Evolutionary conservation across 2,797 vertebrate species (phyloP).

Genomic region (Sitta carolinensis): DNA sequence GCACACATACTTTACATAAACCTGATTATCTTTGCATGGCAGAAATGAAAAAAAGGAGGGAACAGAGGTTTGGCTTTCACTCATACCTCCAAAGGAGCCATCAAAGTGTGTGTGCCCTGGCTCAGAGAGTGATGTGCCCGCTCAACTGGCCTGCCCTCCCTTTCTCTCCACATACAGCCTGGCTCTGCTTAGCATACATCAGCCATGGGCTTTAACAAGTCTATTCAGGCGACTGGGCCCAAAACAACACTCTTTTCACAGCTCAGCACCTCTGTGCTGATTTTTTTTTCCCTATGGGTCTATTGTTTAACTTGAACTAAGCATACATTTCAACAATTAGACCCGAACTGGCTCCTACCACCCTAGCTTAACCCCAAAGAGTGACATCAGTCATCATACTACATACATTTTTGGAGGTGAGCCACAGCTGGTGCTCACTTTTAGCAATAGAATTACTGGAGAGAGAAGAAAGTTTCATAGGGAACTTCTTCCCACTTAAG

Average conservation of each 20-base stretch:
- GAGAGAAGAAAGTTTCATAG: background rate
- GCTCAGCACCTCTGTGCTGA: conserved; percentile 82
- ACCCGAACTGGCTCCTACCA: conserved; percentile 70
- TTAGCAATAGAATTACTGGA: background rate
- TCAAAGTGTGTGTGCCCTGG: conserved; percentile 84
- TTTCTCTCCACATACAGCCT: conserved; percentile 73
- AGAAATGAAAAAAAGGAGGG: conserved; percentile 87
- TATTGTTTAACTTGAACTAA: conserved; percentile 83
- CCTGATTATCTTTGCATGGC: conserved; percentile 99
- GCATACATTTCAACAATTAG: conserved; percentile 79
- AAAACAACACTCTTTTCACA: conserved; percentile 86
- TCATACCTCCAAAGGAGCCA: conserved; percentile 86
- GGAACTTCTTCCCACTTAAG: background rate
- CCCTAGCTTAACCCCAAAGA: conserved; percentile 77
- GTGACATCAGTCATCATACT: conserved; percentile 78
- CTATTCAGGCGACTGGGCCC: conserved; percentile 86
- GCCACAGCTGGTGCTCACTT: background rate
- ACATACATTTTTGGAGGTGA: conserved; percentile 39
- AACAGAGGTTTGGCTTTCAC: conserved; percentile 84
- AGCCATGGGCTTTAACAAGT: conserved; percentile 93
- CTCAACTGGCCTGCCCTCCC: conserved; percentile 80
- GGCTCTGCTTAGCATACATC: conserved; percentile 88
- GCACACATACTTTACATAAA: conserved; percentile 99
- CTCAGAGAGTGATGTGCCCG: conserved; percentile 84
- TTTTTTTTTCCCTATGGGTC: conserved; percentile 77